Evolutionary conservation across 2,888 invertebrate species (phyloP), one percentile per base, ranked within the genome.

Genomic region (Cheilosia grossa): DNA sequence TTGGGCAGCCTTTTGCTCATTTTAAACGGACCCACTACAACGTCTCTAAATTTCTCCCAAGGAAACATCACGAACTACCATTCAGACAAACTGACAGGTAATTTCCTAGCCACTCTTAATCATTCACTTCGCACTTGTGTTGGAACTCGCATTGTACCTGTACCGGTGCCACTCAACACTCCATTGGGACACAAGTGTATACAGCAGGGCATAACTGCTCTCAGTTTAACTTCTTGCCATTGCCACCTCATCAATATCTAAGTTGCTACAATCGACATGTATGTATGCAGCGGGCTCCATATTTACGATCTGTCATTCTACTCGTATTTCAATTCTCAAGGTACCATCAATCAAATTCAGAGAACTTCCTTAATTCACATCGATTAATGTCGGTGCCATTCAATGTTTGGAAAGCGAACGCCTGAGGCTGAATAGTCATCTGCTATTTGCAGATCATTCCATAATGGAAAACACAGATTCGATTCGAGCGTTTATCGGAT

Each of bases 321-420:
- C 27, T 27, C 27, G 27, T 27, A 44, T 47, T 44, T 19, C 61
- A 61, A 61, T 61, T 47, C 61, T 47, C 61, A 17, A 61, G 61
- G 44, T 61, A 30, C 61, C 61, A 61, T 61, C 61, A 44, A 61
- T 61, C 61, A 61, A 61, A 61, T 42, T 61, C 61, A 42, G 10
- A 17, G 61, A 61, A 61, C 44, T 61, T 61, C 61, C 61, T 61
- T 61, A 61, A 61, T 44, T 59, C 61, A 44, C 24, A 61, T 61
- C 61, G 61, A 61, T 61, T 61, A 47, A 61, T 47, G 61, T 61
- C 61, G 47, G 17, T 61, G 61, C 30, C 61, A 47, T 42, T 61
- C 27, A 61, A 47, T 61, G 30, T 17, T 44, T n/a, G 27, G 24
- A 27, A 51, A 6, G 7, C 21, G 24, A 44, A 44, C 44, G 42